Base-by-base conservation (phyloP, 2,888 invertebrate genomes). In the Eilema sororculum region DNA sequence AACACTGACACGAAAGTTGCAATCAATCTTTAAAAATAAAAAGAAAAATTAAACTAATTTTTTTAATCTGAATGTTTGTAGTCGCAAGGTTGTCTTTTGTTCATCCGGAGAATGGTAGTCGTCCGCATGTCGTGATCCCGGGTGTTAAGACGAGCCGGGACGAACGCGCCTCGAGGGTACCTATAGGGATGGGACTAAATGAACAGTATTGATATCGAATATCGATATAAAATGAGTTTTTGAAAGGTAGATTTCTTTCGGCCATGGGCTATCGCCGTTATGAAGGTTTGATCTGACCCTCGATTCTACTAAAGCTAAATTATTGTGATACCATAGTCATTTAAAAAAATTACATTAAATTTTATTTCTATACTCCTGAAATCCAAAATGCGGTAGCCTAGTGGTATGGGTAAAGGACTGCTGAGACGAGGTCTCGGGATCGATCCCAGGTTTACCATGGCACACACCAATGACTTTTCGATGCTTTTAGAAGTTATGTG, bases 71-170 rank as follows among this genome's bases (percentile, higher is more conserved):
- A 22, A 60, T 57, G 58, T 63, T 57, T 63, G 25, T 30, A 57
- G 9, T 63, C 28, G 10, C 13, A 33, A 64, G 58, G 58, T 28
- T 56, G 67, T 58, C 52, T 60, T 71, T 64, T 60, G 68, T 62
- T 46, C 71, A 25, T 52, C 24, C 16, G 69, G 22, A 25, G 62
- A 67, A 72, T 71, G 72, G 76, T 82, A 79, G 83, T 78, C 64
- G 78, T 76, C 77, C 24, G 76, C 58, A 70, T 71, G 79, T 82
- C 83, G 81, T 83, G 83, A 66, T 68, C 33, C 66, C 65, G 74
- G n/a, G 65, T 76, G 72, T 77, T 81, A 78, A 69, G 73, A 71
- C 75, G 74, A 73, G 28, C 62, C 16, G 72, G 71, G 78, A 75
- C 76, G 75, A 60, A 67, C 69, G 71, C 46, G 66, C 72, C 72